Conservation (phyloP, 2,797 vertebrate genomes). For the Mormyrops boulengeri region DNA sequence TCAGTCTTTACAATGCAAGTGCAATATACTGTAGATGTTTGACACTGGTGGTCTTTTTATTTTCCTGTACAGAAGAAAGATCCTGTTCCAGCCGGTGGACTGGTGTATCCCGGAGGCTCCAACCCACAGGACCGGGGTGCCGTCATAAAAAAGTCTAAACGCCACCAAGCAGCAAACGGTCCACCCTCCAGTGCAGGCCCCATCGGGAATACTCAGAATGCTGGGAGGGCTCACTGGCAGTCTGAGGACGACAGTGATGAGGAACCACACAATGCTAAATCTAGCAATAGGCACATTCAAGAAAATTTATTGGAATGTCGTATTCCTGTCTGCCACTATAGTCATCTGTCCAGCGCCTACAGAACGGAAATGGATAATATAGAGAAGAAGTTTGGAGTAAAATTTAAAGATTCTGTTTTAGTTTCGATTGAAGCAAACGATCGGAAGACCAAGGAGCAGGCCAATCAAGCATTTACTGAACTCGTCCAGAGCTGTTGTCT, state of each 20-base stretch:
- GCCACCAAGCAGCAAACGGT: not conserved
- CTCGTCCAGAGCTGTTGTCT: not conserved
- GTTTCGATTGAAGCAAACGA: slow-evolving; percentile 28
- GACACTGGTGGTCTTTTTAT: not conserved
- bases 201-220: not conserved
- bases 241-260: not conserved
- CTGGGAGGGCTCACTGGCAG: not conserved
- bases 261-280: not conserved
- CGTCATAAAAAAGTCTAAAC: not conserved
- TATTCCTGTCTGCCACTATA: slow-evolving; percentile 31
- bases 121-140: not conserved
- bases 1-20: not conserved
- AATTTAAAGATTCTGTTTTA: not conserved
- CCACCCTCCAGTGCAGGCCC: not conserved
- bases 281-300: not conserved
- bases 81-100: not conserved
- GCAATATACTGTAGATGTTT: not conserved
- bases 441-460: slow-evolving; percentile 10
- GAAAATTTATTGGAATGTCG: not conserved
- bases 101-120: not conserved
- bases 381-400: slow-evolving; percentile 27
- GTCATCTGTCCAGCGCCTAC: slow-evolving; percentile 43
- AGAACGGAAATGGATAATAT: slow-evolving; percentile 40
- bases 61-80: not conserved
- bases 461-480: slow-evolving; percentile 20